These are phyloP conservation scores for Lasioglossum leucozonium DNA, from an alignment of 2,888 invertebrate genomes.

Conservation along the genomic window DNA sequence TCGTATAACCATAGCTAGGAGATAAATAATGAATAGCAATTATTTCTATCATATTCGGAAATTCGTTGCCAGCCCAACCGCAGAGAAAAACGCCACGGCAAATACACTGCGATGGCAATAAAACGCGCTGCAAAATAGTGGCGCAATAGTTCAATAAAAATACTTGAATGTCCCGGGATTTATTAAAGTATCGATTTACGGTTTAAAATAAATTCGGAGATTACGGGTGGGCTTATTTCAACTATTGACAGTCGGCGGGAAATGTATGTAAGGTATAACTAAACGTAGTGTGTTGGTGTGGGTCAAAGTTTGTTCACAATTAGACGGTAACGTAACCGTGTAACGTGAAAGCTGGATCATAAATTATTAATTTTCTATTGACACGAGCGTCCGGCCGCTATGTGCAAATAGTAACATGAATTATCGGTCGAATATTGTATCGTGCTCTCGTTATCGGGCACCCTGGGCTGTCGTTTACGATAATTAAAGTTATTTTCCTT, in stretches of 20 bases:
- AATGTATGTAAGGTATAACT: conserved; percentile 25
- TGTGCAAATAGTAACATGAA: conserved; percentile 43
- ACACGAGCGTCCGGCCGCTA: conserved; percentile 13
- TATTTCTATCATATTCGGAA: background rate
- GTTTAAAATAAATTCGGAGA: conserved; percentile 2
- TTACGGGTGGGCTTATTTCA: conserved; percentile 30
- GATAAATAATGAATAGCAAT: background rate
- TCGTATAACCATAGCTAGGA: background rate
- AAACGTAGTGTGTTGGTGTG: background rate
- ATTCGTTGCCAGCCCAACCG: background rate
- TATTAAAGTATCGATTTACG: conserved; percentile 11
- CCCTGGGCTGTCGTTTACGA: conserved; percentile 19
- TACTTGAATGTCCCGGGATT: conserved; percentile 1
- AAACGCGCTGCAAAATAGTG: background rate
- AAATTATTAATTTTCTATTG: conserved; percentile 56
- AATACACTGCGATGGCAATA: background rate
- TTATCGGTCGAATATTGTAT: conserved; percentile 52
- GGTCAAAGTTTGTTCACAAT: conserved; percentile 48
- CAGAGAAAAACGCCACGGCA: background rate
- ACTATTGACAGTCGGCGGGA: conserved; percentile 20
- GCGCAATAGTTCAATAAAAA: background rate
- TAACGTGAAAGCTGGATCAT: conserved; percentile 30
- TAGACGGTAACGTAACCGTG: conserved; percentile 28
- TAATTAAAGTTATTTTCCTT: conserved; percentile 44
- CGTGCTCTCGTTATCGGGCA: conserved; percentile 28